These are phyloP conservation scores for Malurus alboscapulatus DNA, from an alignment of 2,113 vertebrate genomes.

Conservation along the genomic window DNA sequence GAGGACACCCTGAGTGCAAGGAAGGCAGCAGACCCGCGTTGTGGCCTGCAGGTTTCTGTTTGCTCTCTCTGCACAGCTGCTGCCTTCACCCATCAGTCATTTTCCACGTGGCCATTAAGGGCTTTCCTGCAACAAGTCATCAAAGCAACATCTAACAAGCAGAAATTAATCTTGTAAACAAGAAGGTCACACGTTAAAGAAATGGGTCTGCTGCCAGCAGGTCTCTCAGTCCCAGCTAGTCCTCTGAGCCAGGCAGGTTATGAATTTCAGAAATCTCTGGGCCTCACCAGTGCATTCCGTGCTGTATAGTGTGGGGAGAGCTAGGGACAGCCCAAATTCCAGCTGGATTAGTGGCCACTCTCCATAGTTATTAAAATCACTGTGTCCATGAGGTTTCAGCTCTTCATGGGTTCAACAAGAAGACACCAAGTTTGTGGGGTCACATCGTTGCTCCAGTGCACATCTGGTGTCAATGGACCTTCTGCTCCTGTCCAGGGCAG, in stretches of 20 bases:
- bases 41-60: not conserved
- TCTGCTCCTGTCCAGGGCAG: not conserved
- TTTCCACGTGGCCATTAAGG: not conserved
- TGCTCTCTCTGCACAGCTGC: constrained; percentile 26
- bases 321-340: not conserved
- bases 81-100: not conserved
- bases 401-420: not conserved
- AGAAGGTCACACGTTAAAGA: not conserved
- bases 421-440: not conserved
- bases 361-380: not conserved
- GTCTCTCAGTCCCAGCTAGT: not conserved
- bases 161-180: not conserved
- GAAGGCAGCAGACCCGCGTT: not conserved
- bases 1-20: not conserved
- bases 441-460: not conserved
- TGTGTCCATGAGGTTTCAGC: not conserved
- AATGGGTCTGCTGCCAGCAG: not conserved
- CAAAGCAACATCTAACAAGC: not conserved
- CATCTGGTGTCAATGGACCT: not conserved
- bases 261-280: not conserved
- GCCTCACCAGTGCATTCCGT: not conserved
- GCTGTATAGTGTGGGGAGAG: not conserved
- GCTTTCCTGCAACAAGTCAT: not conserved
- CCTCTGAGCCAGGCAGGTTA: not conserved
- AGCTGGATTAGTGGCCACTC: not conserved